Conservation (phyloP, 1,140 invertebrate species). For the Periplaneta americana region DNA sequence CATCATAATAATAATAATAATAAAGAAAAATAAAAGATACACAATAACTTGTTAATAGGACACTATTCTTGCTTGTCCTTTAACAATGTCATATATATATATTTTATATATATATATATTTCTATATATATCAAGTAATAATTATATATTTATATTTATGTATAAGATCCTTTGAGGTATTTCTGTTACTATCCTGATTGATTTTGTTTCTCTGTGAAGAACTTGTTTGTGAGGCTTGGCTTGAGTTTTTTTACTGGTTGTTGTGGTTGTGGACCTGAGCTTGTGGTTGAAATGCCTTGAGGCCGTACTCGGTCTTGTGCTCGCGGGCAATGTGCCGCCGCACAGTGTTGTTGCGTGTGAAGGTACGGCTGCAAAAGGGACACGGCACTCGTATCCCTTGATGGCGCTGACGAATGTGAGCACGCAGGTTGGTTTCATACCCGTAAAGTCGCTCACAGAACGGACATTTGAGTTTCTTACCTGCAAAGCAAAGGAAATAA, state of each 20-base stretch:
- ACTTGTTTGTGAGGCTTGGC: neutral
- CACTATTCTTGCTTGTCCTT: constrained; percentile 3
- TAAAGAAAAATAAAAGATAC: constrained; percentile 10
- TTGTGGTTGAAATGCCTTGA: constrained; percentile 55
- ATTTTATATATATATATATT: constrained; percentile 17
- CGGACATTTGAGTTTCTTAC: constrained; percentile 85
- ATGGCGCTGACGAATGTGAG: constrained; percentile 83
- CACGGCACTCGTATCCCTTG: constrained; percentile 84
- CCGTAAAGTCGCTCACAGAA: constrained; percentile 89
- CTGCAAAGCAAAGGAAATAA: constrained; percentile 40
- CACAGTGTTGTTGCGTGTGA: constrained; percentile 87
- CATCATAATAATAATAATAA: neutral
- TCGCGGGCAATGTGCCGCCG: constrained; percentile 80
- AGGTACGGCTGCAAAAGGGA: constrained; percentile 82
- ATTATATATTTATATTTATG: constrained; percentile 14
- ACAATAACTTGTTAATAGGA: constrained; percentile 14
- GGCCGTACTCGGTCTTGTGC: constrained; percentile 68
- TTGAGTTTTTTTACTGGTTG: constrained; percentile 9
- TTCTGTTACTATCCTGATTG: constrained; percentile 20
- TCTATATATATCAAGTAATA: constrained; percentile 15
- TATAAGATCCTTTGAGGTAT: constrained; percentile 20
- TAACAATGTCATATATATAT: constrained; percentile 15
- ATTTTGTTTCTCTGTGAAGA: neutral
- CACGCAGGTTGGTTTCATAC: constrained; percentile 86
- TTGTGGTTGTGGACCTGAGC: constrained; percentile 15